A percentile compares a stretch with the other conserved stretches of the same genome.
These are phyloP conservation scores for Campoletis sonorensis DNA, from an alignment of 1,140 invertebrate species.

Conservation along the genomic window DNA sequence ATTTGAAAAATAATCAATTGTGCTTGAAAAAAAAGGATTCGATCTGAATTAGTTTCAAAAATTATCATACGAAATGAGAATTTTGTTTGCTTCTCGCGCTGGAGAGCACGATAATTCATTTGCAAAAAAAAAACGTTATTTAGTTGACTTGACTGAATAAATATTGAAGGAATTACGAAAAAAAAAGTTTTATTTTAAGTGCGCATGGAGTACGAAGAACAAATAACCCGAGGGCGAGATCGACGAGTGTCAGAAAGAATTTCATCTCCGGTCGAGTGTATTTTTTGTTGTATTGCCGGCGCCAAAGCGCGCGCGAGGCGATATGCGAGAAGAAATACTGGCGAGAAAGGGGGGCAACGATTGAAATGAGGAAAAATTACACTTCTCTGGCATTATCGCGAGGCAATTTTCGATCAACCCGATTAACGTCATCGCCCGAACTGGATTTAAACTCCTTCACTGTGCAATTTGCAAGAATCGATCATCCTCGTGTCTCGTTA, in stretches of 20 bases:
- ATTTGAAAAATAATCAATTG: no score
- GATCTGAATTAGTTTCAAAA: no score
- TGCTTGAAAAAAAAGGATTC: no score
- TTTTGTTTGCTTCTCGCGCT: no score
- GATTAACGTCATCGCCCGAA: conserved; percentile 7
- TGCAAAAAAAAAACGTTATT: no score
- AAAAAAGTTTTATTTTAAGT: no score
- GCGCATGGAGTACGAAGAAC: neutral
- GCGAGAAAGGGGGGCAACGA: neutral
- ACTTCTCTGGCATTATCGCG: conserved; percentile 6
- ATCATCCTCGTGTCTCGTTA: conserved; percentile 9
- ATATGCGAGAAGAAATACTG: neutral
- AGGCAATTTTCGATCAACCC: conserved; percentile 21
- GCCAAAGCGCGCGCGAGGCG: neutral
- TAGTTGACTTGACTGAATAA: no score
- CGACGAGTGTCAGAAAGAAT: conserved; percentile 6
- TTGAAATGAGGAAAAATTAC: conserved; percentile 23
- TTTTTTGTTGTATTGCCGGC: conserved; percentile 5
- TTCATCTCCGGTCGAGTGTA: neutral
- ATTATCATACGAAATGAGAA: no score
- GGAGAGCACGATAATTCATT: no score
- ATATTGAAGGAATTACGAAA: no score
- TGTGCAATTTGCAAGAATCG: conserved; percentile 17
- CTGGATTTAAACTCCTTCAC: conserved; percentile 11
- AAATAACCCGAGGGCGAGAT: conserved; percentile 51